These are phyloP conservation scores for Tribolium freemani DNA, from an alignment of 2,888 invertebrate genomes.

Conservation along the genomic window DNA sequence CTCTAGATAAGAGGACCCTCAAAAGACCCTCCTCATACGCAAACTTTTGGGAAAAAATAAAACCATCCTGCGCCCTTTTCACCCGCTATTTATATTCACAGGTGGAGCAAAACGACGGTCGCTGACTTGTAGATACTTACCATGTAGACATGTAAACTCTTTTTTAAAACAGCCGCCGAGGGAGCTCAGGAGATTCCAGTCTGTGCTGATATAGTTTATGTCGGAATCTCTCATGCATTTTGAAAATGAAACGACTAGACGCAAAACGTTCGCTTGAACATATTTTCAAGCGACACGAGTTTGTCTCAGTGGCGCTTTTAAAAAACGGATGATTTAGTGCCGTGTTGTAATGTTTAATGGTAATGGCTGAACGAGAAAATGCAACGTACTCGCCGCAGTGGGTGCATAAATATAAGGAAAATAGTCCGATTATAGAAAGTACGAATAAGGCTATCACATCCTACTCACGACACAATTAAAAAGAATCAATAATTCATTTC, in stretches of 20 bases:
- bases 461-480: no score
- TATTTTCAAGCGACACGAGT: neutral
- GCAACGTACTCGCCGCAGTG: neutral
- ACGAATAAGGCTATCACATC: no score
- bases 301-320: neutral
- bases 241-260: neutral
- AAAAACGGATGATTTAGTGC: neutral
- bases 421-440: no score
- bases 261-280: neutral
- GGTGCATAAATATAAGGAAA: neutral
- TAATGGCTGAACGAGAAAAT: neutral
- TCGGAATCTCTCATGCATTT: conserved; percentile 22
- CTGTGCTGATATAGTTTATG: conserved; percentile 17
- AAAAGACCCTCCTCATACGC: neutral
- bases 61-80: conserved; percentile 11
- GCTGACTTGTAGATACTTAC: conserved; percentile 27
- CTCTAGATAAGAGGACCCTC: conserved; percentile 9
- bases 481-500: no score
- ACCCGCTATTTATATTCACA: conserved; percentile 31
- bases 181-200: conserved; percentile 22
- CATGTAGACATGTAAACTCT: conserved; percentile 27
- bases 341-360: neutral
- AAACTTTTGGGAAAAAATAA: conserved; percentile 25
- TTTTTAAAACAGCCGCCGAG: conserved; percentile 22
- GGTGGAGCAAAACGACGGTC: conserved; percentile 15